phyloP scores from a whole-genome alignment of 2,888 invertebrate genomes.

The Diploptera punctata region DNA sequence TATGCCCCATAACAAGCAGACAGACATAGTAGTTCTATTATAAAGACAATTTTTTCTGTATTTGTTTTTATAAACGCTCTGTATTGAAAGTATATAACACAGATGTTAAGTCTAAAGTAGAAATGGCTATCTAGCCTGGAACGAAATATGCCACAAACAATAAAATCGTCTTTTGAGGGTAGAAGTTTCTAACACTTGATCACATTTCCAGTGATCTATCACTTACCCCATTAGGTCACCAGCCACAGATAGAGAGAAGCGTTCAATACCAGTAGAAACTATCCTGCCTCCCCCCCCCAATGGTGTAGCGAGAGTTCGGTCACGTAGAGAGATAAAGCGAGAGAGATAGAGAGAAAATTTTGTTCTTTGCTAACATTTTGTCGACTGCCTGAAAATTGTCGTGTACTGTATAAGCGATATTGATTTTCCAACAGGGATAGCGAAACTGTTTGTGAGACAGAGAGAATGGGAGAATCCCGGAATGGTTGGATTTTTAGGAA shows the following conservation, averaged over 20 bases:
- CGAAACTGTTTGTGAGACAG: constrained; percentile 13
- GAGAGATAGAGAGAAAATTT: neutral
- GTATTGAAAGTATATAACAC: too few relatives aligned
- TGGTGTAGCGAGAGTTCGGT: neutral
- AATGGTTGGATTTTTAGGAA: constrained; percentile 36
- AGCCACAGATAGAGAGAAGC: neutral
- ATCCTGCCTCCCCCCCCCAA: too few relatives aligned
- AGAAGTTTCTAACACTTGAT: too few relatives aligned
- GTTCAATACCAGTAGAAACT: neutral
- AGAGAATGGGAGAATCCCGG: neutral
- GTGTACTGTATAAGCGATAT: constrained; percentile 23
- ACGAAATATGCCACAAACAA: too few relatives aligned
- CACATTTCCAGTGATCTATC: too few relatives aligned
- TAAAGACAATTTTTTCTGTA: too few relatives aligned
- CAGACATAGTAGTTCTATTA: too few relatives aligned
- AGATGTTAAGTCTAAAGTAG: too few relatives aligned
- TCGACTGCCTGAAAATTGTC: constrained; percentile 9
- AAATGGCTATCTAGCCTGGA: too few relatives aligned
- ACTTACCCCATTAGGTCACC: neutral
- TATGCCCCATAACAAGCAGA: too few relatives aligned
- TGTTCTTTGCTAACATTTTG: constrained; percentile 1
- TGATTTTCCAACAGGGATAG: constrained; percentile 24
- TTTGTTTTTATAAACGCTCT: too few relatives aligned
- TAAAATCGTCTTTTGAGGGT: too few relatives aligned
- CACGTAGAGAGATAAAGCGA: neutral